Conservation (phyloP, 2,888 invertebrate genomes). For the Sinentomon sp. region DNA sequence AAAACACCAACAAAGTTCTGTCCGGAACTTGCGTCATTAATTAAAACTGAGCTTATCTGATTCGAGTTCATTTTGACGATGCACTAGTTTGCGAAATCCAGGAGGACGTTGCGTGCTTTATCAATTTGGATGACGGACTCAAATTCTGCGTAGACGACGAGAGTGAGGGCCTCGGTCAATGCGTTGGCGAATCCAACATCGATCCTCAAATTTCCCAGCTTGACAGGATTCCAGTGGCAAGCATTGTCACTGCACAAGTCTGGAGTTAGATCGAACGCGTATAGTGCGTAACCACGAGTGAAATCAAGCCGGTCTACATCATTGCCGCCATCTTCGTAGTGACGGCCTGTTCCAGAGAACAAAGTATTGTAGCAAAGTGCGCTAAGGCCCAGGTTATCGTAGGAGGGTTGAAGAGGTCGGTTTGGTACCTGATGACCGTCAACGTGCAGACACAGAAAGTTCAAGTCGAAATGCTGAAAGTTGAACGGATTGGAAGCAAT, state of each 20-base stretch:
- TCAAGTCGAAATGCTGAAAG: no score
- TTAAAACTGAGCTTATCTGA: no score
- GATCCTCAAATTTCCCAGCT: slow-evolving; percentile 15
- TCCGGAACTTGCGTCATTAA: no score
- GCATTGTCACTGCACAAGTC: no score
- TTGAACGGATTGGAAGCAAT: no score
- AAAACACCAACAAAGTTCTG: slow-evolving; percentile 4
- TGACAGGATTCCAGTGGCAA: slow-evolving; percentile 10
- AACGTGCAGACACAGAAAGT: no score
- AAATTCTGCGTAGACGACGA: slow-evolving; percentile 17
- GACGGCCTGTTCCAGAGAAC: slow-evolving; percentile 13
- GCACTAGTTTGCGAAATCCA: slow-evolving; percentile 12
- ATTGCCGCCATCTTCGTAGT: slow-evolving; percentile 14
- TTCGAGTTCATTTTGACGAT: no score
- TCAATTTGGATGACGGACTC: slow-evolving; percentile 18
- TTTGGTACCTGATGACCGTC: no score
- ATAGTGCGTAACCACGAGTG: slow-evolving; percentile 13
- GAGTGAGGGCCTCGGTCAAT: slow-evolving; percentile 13
- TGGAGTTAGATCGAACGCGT: slow-evolving; percentile 17
- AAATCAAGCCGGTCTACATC: slow-evolving; percentile 11
- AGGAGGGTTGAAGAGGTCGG: no score
- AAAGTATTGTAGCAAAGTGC: slow-evolving; percentile 16
- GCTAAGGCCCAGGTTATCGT: no score
- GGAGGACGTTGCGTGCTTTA: slow-evolving; percentile 12
- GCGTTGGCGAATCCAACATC: slow-evolving; percentile 14